Base-by-base conservation (phyloP, 2,113 vertebrate species). In the Gobio gobio region DNA sequence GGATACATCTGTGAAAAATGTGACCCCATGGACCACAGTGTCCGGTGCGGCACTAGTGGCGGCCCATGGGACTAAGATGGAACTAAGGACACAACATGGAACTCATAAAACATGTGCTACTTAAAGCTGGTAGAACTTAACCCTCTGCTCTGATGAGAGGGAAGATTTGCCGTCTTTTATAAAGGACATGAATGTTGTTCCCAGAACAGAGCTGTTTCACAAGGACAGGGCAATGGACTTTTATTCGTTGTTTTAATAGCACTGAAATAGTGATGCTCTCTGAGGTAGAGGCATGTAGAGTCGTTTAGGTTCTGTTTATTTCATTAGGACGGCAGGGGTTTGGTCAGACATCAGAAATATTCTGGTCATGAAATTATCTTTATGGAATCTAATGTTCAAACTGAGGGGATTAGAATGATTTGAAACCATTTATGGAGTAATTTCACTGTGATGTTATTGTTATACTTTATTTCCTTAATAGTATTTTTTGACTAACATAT, bases 1-100 rank as follows among this genome's bases (percentile, higher is more conserved):
- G 18, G 82, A 75, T 74, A 66, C 82, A 88, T 90, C 87, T 90
- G 88, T 90, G 88, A 91, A 91, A 89, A 89, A 84, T 59, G 36
- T 87, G 89, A 91, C 89, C 90, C 85, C 16, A 10, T 88, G 83
- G 87, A 86, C 87, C 72, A 24, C 76, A 51, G 24, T 24, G 47
- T 82, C 78, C 84, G 73, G 59, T 79, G 22, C 79, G 70, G 83
- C 36, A 22, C 82, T 76, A 43, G 29, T 26, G 29, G 36, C 3
- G 6, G n/a, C 45, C 84, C 78, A 56, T 66, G 61, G 84, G 86
- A 86, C 64, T 74, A 82, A 84, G 70, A 84, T 89, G 88, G 78
- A 83, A 61, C 81, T 63, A 75, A 81, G 80, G 79, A 87, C 72
- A 75, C 10, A 9, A 70, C 79, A 10, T 29, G 7, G 24, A 68